These are phyloP conservation scores for Reticulitermes speratus DNA, from an alignment of 1,140 invertebrate species.

Conservation along the genomic window DNA sequence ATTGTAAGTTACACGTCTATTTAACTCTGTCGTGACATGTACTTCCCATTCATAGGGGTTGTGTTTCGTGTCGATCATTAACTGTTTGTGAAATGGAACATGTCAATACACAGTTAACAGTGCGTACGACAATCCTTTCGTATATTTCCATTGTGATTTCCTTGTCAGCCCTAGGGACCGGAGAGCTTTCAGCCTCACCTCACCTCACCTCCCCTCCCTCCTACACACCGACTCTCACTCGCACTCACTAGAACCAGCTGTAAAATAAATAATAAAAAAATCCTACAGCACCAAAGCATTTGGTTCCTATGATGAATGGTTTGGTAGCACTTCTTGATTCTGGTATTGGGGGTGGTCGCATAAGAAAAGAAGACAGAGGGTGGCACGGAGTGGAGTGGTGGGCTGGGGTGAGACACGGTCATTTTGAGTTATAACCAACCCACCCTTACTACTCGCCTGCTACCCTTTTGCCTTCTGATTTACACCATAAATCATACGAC, in stretches of 20 bases:
- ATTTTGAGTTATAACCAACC: slow-evolving; percentile 12
- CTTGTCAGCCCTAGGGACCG: background rate
- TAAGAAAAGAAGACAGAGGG: background rate
- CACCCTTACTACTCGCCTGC: background rate
- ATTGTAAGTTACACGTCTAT: too few species aligned
- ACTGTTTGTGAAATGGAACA: too few species aligned
- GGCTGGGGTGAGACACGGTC: background rate
- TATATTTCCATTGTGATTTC: background rate
- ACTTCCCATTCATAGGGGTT: too few species aligned
- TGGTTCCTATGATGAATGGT: slow-evolving; percentile 3
- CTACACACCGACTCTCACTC: too few species aligned
- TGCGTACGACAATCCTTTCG: background rate
- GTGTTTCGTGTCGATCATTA: too few species aligned
- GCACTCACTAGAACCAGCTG: background rate
- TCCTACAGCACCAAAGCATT: background rate
- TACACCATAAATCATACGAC: slow-evolving; percentile 16
- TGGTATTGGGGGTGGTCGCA: background rate
- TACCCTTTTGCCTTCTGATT: slow-evolving; percentile 15
- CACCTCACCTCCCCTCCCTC: background rate
- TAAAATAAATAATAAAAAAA: slow-evolving; percentile 20
- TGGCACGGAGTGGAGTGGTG: background rate
- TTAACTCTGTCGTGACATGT: too few species aligned
- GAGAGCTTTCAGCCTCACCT: background rate
- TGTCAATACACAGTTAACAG: too few species aligned
- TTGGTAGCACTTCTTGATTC: slow-evolving; percentile 7